Evolutionary conservation across 2,888 invertebrate genomes (phyloP), one percentile per base, ranked within the genome.

Genomic region (Coleophora deauratella): DNA sequence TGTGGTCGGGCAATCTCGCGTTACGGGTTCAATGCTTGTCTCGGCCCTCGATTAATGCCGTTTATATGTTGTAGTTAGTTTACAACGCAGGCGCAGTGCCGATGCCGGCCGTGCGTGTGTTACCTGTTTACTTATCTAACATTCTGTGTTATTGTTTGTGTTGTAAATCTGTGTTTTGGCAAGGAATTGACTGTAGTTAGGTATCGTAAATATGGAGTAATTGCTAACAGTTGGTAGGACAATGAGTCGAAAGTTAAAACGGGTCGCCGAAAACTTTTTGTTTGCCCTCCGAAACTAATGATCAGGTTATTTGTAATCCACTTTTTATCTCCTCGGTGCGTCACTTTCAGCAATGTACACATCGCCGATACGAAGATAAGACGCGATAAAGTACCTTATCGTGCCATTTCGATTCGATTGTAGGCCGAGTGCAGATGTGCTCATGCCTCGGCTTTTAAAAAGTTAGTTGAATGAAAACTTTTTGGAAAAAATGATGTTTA

Each of bases 291-390:
- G 21, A 6, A 27, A 30, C 14, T 34, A 41, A 36, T 41, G 37
- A 27, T 36, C 27, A 33, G 34, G 36, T 33, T 37, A 36, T 37
- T 45, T 45, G 36, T 42, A 42, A 45, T 41, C 44, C 41, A 32
- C 9, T 28, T 37, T 45, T 39, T 42, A 39, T 27, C 10, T 15
- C 10, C 47, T 52, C 59, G 21, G 21, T 65, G 69, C 75, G 76
- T 79, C 76, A 79, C 57, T 72, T 78, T 76, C 72, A 75, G 73
- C 72, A 72, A 72, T 64, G 69, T 68, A 71, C 68, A 73, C 66
- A 72, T 58, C 61, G 57, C 58, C 62, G 66, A 66, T 72, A 59
- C 11, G 31, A 31, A 31, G 79, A 78, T 80, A 80, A 74, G 62
- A 59, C 45, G 54, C 68, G 75, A 73, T 78, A 78, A 72, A 62